Conservation (phyloP, 2,113 vertebrate species). For the Gambusia holbrooki region DNA sequence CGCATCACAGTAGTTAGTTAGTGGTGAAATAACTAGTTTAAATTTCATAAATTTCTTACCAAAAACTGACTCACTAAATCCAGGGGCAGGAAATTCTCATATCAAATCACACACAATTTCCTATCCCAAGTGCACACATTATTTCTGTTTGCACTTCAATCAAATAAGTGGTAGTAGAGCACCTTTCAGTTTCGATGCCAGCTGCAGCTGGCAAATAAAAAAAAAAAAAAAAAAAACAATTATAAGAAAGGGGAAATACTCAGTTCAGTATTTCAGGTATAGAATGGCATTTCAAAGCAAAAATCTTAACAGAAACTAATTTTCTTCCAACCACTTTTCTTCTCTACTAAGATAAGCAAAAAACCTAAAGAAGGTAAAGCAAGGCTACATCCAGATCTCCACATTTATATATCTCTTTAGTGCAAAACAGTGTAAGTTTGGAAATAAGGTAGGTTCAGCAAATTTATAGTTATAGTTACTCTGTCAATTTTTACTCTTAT, state of each 20-base stretch:
- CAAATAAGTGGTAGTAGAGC: no score
- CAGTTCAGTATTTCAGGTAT: no score
- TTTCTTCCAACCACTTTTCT: not conserved
- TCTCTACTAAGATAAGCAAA: not conserved
- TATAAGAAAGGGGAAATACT: no score
- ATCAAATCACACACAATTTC: not conserved
- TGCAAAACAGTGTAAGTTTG: not conserved
- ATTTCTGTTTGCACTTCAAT: no score
- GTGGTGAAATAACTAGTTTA: no score
- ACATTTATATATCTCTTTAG: not conserved
- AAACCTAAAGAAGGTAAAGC: no score
- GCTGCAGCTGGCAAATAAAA: no score
- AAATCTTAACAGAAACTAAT: not conserved
- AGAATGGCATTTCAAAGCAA: not conserved
- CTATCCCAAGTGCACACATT: not conserved
- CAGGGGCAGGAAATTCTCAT: not conserved
- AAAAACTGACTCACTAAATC: not conserved
- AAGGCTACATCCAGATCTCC: not conserved
- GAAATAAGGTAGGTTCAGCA: not conserved
- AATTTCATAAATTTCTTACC: no score
- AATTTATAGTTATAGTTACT: not conserved
- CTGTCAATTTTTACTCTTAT: not conserved
- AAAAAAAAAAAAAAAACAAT: no score
- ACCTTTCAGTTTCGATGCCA: no score
- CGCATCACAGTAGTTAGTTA: not conserved